phyloP scores from a whole-genome alignment of 64 coral and sea anemone genomes.

The Actinia tenebrosa region DNA sequence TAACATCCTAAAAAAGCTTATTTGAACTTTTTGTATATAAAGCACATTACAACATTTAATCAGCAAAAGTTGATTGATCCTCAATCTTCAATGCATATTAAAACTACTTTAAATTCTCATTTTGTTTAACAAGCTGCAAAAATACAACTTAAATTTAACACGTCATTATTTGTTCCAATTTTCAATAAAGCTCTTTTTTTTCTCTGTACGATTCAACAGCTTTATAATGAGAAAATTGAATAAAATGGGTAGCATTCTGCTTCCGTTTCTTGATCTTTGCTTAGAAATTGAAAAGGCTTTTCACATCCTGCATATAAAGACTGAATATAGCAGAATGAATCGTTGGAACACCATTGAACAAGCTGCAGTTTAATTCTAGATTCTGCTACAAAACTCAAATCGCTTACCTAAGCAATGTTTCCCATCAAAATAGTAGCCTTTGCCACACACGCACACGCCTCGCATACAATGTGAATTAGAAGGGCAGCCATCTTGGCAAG shows the following conservation, averaged over 20 bases:
- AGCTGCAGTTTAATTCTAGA: not conserved
- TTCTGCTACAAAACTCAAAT: not conserved
- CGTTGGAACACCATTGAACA: not conserved
- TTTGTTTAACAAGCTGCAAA: not conserved
- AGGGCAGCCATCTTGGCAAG: conserved; percentile 32
- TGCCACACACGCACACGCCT: conserved; percentile 61
- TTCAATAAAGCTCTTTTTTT: not conserved
- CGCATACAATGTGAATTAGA: conserved; percentile 52
- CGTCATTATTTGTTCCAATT: not conserved
- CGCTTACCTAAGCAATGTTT: conserved; percentile 60
- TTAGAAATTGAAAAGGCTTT: no score
- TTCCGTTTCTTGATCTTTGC: no score
- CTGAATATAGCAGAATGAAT: no score
- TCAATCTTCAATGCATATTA: no score
- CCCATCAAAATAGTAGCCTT: conserved; percentile 54
- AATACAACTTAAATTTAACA: not conserved
- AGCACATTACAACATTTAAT: no score
- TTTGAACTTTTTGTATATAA: no score
- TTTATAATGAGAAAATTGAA: no score
- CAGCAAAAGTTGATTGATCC: no score
- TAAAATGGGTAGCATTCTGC: no score
- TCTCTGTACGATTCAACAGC: not conserved
- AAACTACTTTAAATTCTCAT: no score
- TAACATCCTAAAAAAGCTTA: no score
- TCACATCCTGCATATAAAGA: no score